phyloP scores from a whole-genome alignment of 2,888 invertebrate genomes.

The Cordilura impudica region DNA sequence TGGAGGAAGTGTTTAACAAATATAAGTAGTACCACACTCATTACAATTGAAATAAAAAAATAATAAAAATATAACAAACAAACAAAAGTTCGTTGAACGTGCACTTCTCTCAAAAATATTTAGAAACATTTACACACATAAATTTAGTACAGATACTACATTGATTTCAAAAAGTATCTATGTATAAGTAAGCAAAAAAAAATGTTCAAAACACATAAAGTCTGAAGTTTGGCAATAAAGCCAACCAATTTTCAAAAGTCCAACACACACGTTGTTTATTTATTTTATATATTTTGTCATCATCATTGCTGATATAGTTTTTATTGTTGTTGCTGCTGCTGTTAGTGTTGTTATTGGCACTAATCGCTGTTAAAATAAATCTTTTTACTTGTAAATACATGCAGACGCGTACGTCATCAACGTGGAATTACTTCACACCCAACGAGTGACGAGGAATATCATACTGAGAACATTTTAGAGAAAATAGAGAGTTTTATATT shows the following conservation, averaged over 20 bases:
- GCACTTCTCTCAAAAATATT: neutral
- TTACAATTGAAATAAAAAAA: conserved; percentile 30
- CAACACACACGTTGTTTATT: conserved; percentile 8
- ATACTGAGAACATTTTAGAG: neutral
- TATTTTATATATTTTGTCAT: conserved; percentile 4
- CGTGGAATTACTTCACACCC: conserved; percentile 47
- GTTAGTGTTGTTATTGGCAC: conserved; percentile 28
- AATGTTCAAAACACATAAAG: conserved; percentile 1
- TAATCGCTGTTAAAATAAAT: conserved; percentile 37
- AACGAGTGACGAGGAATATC: conserved; percentile 1
- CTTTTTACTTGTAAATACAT: neutral
- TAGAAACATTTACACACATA: neutral
- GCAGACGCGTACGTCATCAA: conserved; percentile 32
- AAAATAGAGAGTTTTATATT: neutral
- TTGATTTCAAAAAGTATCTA: conserved; percentile 27
- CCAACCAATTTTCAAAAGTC: conserved; percentile 9
- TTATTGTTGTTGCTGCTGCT: neutral
- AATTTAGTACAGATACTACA: neutral
- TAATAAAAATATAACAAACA: conserved; percentile 10
- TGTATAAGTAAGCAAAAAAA: conserved; percentile 1
- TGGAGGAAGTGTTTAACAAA: conserved; percentile 24
- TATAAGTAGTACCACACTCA: neutral
- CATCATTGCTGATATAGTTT: conserved; percentile 3
- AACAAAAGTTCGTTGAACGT: conserved; percentile 61
- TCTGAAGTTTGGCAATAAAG: conserved; percentile 44